Conservation (phyloP, 2,113 vertebrate species). For the Forbesichthys agassizii region DNA sequence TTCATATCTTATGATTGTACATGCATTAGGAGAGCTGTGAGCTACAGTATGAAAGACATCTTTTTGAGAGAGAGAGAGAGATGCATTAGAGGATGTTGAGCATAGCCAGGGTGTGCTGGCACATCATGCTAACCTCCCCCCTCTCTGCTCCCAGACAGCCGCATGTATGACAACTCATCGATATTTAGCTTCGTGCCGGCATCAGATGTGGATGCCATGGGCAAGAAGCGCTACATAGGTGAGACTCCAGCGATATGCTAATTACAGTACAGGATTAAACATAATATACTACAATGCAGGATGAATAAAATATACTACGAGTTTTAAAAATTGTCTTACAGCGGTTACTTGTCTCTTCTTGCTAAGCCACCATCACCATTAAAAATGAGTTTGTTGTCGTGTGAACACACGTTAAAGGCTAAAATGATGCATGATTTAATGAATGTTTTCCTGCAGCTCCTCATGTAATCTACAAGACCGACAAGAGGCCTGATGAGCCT, state of each 20-base stretch:
- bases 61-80: neutral
- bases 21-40: too few relatives aligned
- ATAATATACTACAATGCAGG: too few relatives aligned
- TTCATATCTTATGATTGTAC: too few relatives aligned
- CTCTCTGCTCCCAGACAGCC: conserved; percentile 60
- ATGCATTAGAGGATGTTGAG: conserved; percentile 41
- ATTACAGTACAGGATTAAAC: neutral
- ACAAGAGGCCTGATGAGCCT: conserved; percentile 85
- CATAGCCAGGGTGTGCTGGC: conserved; percentile 49
- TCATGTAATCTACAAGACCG: conserved; percentile 90
- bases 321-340: too few relatives aligned
- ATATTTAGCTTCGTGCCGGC: conserved; percentile 88
- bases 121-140: conserved; percentile 32
- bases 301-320: too few relatives aligned
- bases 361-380: too few relatives aligned
- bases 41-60: too few relatives aligned
- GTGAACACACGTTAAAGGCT: too few relatives aligned
- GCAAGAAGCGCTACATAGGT: conserved; percentile 90
- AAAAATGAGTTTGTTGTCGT: too few relatives aligned
- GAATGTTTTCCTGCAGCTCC: conserved; percentile 73
- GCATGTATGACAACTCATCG: conserved; percentile 77
- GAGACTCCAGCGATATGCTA: conserved; percentile 37
- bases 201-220: conserved; percentile 89
- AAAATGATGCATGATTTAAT: neutral
- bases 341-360: too few relatives aligned